Conservation (phyloP, 2,888 invertebrate species). For the Cheilosia vulpina region DNA sequence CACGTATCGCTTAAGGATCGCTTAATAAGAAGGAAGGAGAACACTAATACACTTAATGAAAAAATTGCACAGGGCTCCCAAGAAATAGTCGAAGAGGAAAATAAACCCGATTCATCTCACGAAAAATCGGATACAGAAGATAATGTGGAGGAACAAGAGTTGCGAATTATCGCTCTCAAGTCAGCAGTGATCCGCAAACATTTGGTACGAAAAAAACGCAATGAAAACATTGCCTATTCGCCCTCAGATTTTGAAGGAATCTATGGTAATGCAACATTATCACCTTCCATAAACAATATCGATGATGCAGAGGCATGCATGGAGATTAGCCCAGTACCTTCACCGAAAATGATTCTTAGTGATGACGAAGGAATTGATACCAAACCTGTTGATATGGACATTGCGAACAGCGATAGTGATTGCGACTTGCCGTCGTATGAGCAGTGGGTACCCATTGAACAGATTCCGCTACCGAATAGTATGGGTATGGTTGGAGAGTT, state of each 20-base stretch:
- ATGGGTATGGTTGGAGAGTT: background rate
- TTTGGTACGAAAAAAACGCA: conserved; percentile 81
- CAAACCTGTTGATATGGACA: conserved; percentile 82
- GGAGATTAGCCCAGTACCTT: conserved; percentile 82
- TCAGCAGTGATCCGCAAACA: conserved; percentile 82
- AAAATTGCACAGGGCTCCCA: conserved; percentile 61
- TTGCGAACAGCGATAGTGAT: conserved; percentile 82
- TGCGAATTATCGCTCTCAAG: conserved; percentile 82
- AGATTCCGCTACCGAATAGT: conserved; percentile 71
- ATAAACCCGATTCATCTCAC: background rate
- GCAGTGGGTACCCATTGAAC: conserved; percentile 74
- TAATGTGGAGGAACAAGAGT: conserved; percentile 78
- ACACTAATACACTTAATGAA: conserved; percentile 44
- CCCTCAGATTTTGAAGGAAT: conserved; percentile 82
- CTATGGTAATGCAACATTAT: conserved; percentile 75
- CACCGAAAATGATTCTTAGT: conserved; percentile 79
- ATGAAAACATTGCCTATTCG: conserved; percentile 82
- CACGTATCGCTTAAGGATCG: conserved; percentile 59
- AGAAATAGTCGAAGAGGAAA: conserved; percentile 12
- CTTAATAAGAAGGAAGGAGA: conserved; percentile 56
- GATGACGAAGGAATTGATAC: conserved; percentile 76
- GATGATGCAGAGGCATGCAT: conserved; percentile 77
- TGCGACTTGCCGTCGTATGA: conserved; percentile 71
- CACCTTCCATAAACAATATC: conserved; percentile 77
- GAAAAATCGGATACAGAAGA: conserved; percentile 41